phyloP scores from a whole-genome alignment of 1,140 invertebrate genomes.

The Eulimnadia texana region DNA sequence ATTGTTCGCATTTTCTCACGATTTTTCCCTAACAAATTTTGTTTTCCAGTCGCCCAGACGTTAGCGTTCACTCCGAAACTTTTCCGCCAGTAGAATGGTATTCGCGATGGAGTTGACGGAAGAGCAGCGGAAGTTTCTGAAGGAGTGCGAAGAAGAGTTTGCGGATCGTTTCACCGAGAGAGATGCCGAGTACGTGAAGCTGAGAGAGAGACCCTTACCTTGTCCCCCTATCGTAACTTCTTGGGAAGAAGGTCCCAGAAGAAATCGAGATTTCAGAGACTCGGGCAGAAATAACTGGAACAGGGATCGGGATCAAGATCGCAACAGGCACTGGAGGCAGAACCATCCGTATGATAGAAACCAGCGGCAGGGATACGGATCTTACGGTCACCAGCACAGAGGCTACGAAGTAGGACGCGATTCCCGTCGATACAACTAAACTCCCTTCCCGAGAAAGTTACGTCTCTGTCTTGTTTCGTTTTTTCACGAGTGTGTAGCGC shows the following conservation, averaged over 20 bases:
- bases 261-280: constrained; percentile 14
- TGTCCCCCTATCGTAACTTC: constrained; percentile 37
- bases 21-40: background rate
- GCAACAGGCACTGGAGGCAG: background rate
- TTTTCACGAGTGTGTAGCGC: too few relatives aligned
- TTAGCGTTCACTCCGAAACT: constrained; percentile 13
- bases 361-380: background rate
- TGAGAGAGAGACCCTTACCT: constrained; percentile 25
- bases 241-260: constrained; percentile 28
- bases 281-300: background rate
- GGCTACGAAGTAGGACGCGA: background rate
- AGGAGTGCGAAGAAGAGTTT: constrained; percentile 38
- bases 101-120: constrained; percentile 25
- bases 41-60: background rate
- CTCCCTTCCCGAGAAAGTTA: too few relatives aligned
- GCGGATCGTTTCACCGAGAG: constrained; percentile 35
- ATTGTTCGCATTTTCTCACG: background rate
- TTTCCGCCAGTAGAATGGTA: constrained; percentile 9
- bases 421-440: background rate
- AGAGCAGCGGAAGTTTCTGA: constrained; percentile 31
- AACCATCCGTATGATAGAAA: background rate
- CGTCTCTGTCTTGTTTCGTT: too few relatives aligned
- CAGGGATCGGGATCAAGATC: background rate
- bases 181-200: constrained; percentile 33
- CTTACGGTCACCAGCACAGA: background rate